These are phyloP conservation scores for Chionodraco myersi DNA, from an alignment of 2,113 vertebrate genomes.

Conservation along the genomic window DNA sequence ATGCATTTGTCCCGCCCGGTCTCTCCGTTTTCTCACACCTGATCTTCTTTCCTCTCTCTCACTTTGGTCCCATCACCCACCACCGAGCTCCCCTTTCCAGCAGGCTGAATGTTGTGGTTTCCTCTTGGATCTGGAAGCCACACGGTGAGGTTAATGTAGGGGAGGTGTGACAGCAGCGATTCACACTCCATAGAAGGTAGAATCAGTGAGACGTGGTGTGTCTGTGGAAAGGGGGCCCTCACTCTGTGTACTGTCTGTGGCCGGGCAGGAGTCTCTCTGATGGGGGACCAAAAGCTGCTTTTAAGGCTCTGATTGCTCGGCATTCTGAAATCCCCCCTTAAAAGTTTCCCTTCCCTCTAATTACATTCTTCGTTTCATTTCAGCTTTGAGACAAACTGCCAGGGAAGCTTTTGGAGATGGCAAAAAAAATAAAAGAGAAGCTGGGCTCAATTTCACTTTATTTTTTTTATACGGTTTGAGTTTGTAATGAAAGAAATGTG, in stretches of 20 bases:
- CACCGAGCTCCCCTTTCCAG: conserved; percentile 43
- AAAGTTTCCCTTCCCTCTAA: conserved; percentile 81
- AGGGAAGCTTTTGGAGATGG: conserved; percentile 76
- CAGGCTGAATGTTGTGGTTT: conserved; percentile 60
- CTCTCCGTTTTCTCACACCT: conserved; percentile 64
- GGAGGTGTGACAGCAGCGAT: conserved; percentile 69
- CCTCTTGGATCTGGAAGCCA: conserved; percentile 58
- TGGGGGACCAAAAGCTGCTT: conserved; percentile 68
- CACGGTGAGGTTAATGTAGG: conserved; percentile 56
- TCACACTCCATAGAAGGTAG: conserved; percentile 52
- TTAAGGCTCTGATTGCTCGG: conserved; percentile 75
- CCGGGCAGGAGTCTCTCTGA: conserved; percentile 70
- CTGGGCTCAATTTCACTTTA: conserved; percentile 74
- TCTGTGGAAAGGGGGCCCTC: conserved; percentile 49
- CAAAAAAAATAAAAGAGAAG: conserved; percentile 43
- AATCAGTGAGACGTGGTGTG: conserved; percentile 45
- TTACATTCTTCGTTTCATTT: conserved; percentile 82
- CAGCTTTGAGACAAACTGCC: conserved; percentile 77
- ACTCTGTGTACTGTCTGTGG: conserved; percentile 64
- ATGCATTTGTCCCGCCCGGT: conserved; percentile 36
- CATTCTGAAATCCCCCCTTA: conserved; percentile 79
- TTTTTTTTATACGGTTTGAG: conserved; percentile 75
- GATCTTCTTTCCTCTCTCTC: conserved; percentile 45
- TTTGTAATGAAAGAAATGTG: conserved; percentile 80
- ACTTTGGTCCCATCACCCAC: conserved; percentile 36